A percentile compares a stretch with the other conserved stretches of the same genome.
Evolutionary conservation across 2,113 vertebrate species (phyloP).

Genomic region (Progne subis): DNA sequence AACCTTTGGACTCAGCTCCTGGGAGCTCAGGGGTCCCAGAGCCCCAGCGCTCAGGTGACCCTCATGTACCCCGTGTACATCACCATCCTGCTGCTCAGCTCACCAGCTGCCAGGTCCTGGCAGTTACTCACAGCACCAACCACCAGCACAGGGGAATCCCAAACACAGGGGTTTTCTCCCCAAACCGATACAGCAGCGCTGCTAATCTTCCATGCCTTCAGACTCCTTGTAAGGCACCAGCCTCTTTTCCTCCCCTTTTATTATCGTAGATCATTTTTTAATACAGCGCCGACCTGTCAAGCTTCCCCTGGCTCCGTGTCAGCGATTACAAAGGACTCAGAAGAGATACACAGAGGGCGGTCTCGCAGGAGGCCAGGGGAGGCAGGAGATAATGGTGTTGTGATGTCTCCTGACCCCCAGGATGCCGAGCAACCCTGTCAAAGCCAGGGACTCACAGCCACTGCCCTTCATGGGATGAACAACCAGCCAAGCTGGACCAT

Average conservation of each 20-base stretch:
- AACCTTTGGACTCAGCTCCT: accelerated
- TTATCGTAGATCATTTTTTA: neutral
- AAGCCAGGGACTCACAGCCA: neutral
- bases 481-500: neutral
- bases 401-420: accelerated
- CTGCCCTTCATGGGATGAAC: neutral
- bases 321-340: neutral
- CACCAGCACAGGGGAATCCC: accelerated
- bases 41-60: accelerated
- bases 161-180: accelerated
- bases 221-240: neutral
- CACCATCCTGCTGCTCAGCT: neutral
- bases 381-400: neutral
- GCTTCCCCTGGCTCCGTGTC: neutral
- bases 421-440: neutral
- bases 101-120: accelerated
- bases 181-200: neutral
- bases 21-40: too few relatives aligned
- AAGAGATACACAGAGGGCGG: neutral
- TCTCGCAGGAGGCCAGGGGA: accelerated
- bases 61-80: accelerated
- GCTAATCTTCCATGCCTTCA: neutral
- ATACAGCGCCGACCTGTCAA: neutral
- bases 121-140: accelerated
- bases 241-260: neutral